A percentile compares a stretch with the other conserved stretches of the same genome.
Conservation (phyloP, 2,797 vertebrate species). For the Novumbra hubbsi region DNA sequence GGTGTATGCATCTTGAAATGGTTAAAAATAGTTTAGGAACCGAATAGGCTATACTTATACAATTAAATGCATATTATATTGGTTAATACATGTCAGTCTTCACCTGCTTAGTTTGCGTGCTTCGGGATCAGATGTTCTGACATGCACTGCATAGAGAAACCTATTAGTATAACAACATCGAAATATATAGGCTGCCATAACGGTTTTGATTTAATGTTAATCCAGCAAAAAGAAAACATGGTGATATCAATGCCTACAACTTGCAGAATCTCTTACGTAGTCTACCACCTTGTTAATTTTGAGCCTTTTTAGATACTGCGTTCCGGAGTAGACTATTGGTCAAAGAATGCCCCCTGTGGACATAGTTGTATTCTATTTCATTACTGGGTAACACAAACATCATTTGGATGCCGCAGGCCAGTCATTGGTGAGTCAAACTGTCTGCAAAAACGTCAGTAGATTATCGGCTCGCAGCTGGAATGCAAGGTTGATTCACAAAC, state of each 20-base stretch:
- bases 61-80: background rate
- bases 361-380: conserved; percentile 40
- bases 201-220: conserved; percentile 8
- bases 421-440: conserved; percentile 50
- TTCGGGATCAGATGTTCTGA: background rate
- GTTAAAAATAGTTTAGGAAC: background rate
- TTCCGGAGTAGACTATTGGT: conserved; percentile 35
- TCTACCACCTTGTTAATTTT: conserved; percentile 16
- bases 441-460: conserved; percentile 48
- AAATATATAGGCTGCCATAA: background rate
- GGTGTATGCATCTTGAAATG: background rate
- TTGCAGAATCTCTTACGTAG: conserved; percentile 38
- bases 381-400: conserved; percentile 43
- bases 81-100: background rate
- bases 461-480: conserved; percentile 50
- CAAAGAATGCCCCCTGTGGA: conserved; percentile 35
- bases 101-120: background rate
- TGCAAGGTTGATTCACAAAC: conserved; percentile 50
- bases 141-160: background rate
- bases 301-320: conserved; percentile 31
- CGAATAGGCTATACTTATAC: background rate
- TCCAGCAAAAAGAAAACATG: conserved; percentile 2
- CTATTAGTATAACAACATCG: too few relatives aligned
- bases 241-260: conserved; percentile 30
- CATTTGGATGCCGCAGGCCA: conserved; percentile 37